Base-by-base conservation (phyloP, 1,140 invertebrate species). In the Aphaenogaster ashmeadi region DNA sequence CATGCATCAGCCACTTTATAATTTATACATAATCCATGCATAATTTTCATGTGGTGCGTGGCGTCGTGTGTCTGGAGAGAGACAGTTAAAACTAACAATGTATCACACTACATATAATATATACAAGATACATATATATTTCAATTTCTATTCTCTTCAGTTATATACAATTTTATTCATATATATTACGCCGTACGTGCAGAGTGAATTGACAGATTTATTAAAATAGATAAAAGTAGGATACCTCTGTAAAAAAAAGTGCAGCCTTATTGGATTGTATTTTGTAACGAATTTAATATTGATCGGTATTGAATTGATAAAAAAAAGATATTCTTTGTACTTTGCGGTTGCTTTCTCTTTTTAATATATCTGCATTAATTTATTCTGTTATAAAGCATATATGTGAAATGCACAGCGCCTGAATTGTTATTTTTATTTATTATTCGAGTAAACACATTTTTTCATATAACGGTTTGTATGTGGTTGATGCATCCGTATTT, bases 1-100 rank as follows among this genome's bases (percentile, higher is more conserved):
- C 80, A 92, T 88, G 90, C 91, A 92, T 87, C 80, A 91, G 75
- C 87, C 91, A 85, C 79, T 75, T 88, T 78, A 47, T 86, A 74
- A 64, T 27, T 86, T 79, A 86, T 58, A 21, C n/a, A 56, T 83
- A 67, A 80, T 36, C 41, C 4, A 47, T 78, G 21, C 18, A 47
- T 44, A 60, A 33, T 78, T 0, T 52, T 74, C 54, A 52, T 11
- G 27, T 21, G 13, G 9, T 44, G 83, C 64, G 69, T 58, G 54
- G 27, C 33, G 38, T 56, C 50, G 33, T 71, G 47, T 21, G 15
- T 81, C 38, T 58, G 18, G 15, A 60, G 60, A 71, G 64, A 69
- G 79, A 47, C 27, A 64, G 21, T 58, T 87, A 86, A 86, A 88
- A 60, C 58, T 90, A 88, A 88, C 66, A 81, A 27, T 27, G 27